These are phyloP conservation scores for Pogona vitticeps DNA, from an alignment of 2,113 vertebrate genomes.

Conservation along the genomic window DNA sequence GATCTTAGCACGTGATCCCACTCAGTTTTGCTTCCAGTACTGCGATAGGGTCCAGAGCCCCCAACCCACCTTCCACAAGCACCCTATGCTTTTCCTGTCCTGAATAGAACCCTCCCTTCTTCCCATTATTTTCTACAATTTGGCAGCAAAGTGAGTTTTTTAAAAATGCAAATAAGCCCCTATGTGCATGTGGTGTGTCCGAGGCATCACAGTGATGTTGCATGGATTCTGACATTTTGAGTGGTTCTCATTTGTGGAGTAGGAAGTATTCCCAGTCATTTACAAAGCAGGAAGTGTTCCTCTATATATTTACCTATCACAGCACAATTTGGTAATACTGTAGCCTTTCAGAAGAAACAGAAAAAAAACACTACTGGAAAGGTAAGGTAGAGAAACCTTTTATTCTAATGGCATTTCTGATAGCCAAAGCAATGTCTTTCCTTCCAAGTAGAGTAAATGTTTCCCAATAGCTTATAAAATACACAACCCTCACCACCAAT, in stretches of 20 bases:
- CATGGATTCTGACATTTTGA: no score
- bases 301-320: neutral
- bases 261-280: neutral
- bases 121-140: no score
- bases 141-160: no score
- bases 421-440: neutral
- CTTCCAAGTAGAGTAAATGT: neutral
- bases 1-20: no score
- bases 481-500: neutral
- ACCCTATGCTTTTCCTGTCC: no score
- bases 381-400: neutral
- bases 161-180: no score
- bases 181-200: no score
- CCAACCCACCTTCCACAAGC: no score
- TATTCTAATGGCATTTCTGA: neutral
- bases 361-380: neutral
- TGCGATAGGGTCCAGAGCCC: no score
- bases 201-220: no score
- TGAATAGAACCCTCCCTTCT: no score
- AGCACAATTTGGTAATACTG: neutral
- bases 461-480: neutral
- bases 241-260: neutral
- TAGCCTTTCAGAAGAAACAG: neutral
- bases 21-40: no score
- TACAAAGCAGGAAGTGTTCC: neutral